Conservation (phyloP, 2,888 invertebrate genomes). For the Caenorhabditis sinica region DNA sequence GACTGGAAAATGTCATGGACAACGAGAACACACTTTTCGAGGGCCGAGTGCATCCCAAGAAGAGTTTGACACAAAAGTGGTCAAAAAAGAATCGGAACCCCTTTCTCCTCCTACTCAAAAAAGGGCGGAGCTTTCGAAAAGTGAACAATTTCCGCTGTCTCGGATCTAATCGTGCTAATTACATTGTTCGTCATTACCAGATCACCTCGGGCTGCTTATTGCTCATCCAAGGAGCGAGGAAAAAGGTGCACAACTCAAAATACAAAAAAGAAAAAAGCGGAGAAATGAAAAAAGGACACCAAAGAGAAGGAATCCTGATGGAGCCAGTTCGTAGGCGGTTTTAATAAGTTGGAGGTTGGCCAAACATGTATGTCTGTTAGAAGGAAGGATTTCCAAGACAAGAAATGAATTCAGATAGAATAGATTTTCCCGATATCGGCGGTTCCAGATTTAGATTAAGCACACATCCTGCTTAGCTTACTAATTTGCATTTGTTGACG, state of each 20-base stretch:
- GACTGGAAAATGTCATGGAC: constrained; percentile 35
- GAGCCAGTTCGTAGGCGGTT: constrained; percentile 41
- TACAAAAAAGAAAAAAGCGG: constrained; percentile 1
- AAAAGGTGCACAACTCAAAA: constrained; percentile 20
- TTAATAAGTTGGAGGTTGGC: constrained; percentile 53
- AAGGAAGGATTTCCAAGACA: background rate
- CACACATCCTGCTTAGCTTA: background rate
- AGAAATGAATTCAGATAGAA: background rate
- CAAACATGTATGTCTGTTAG: constrained; percentile 29
- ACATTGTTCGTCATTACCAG: constrained; percentile 45
- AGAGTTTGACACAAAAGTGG: constrained; percentile 4
- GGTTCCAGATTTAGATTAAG: background rate
- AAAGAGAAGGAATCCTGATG: background rate
- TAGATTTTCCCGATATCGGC: no score
- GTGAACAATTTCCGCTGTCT: constrained; percentile 29
- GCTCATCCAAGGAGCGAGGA: constrained; percentile 3
- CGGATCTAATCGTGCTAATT: constrained; percentile 48
- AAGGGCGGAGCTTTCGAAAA: constrained; percentile 37
- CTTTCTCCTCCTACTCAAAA: constrained; percentile 34
- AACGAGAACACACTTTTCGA: constrained; percentile 30
- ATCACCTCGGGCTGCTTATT: constrained; percentile 30
- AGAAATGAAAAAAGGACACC: constrained; percentile 19
- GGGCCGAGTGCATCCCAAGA: constrained; percentile 17
- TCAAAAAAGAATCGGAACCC: constrained; percentile 2
- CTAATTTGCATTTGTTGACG: constrained; percentile 2